A percentile compares a stretch with the other conserved stretches of the same genome.
Evolutionary conservation across 2,113 vertebrate species (phyloP).

Genomic region (Pavo muticus): DNA sequence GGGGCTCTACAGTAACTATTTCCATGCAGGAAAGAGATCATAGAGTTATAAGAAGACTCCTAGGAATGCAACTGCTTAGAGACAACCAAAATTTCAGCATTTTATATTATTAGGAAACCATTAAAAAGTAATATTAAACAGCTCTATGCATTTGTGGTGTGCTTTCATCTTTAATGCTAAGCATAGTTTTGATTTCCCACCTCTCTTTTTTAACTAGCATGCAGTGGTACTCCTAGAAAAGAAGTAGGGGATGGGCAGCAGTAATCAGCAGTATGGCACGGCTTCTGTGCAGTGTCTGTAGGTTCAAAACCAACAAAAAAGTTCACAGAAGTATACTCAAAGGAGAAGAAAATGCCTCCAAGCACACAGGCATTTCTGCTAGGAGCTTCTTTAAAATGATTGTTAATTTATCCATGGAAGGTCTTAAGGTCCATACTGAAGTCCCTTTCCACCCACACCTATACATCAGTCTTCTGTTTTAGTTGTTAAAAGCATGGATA

Average conservation of each 20-base stretch:
- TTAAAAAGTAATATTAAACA: neutral
- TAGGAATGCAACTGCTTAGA: neutral
- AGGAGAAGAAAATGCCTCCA: neutral
- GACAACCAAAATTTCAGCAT: neutral
- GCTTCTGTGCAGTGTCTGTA: neutral
- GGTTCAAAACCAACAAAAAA: neutral
- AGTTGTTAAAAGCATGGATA: neutral
- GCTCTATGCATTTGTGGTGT: neutral
- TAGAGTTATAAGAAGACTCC: neutral
- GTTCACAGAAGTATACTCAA: neutral
- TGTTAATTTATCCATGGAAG: neutral
- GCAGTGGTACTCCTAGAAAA: neutral
- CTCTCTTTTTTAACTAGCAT: neutral
- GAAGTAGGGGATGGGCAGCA: neutral
- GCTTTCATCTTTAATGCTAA: neutral
- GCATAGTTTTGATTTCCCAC: neutral
- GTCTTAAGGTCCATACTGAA: neutral
- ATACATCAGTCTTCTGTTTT: neutral
- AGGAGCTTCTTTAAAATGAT: neutral
- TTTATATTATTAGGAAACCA: neutral
- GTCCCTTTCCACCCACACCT: neutral
- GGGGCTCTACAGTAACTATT: neutral
- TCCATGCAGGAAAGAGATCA: neutral
- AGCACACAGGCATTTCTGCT: neutral
- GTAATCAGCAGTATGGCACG: fast-evolving